Percentiles rank a stretch among this genome's conserved stretches.
Evolutionary conservation across 2,797 vertebrate species (phyloP).

Genomic region (Antennarius maculatus): DNA sequence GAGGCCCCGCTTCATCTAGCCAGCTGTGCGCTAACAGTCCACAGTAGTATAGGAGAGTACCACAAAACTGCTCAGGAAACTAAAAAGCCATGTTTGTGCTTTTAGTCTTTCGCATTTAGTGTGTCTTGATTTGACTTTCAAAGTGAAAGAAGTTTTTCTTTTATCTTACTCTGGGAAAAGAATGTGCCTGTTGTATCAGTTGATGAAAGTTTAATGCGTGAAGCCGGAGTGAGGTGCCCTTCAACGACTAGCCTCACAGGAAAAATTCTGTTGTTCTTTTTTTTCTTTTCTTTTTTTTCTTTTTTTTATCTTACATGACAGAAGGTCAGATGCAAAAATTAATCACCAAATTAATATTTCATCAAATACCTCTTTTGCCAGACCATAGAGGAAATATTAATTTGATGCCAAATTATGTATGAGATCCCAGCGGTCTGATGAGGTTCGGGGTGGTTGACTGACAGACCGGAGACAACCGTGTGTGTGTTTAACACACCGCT

Average conservation of each 20-base stretch:
- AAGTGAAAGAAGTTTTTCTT: slow-evolving; percentile 47
- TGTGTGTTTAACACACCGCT: slow-evolving; percentile 71
- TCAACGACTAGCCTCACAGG: slow-evolving; percentile 68
- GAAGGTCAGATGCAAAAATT: slow-evolving; percentile 77
- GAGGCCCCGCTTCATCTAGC: slow-evolving; percentile 44
- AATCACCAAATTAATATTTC: slow-evolving; percentile 78
- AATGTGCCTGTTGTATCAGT: slow-evolving; percentile 43
- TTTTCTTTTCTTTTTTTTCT: background rate
- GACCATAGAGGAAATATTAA: slow-evolving; percentile 70
- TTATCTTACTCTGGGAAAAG: slow-evolving; percentile 46
- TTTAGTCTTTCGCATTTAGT: slow-evolving; percentile 61
- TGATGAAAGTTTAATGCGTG: slow-evolving; percentile 67
- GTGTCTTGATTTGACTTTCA: slow-evolving; percentile 49
- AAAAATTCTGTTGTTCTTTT: slow-evolving; percentile 27
- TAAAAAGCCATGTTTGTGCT: slow-evolving; percentile 61
- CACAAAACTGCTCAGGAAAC: slow-evolving; percentile 37
- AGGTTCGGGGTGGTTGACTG: slow-evolving; percentile 63
- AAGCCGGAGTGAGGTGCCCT: slow-evolving; percentile 68
- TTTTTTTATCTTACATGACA: slow-evolving; percentile 67
- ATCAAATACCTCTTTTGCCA: slow-evolving; percentile 75
- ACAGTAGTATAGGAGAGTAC: slow-evolving; percentile 41
- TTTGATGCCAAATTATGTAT: slow-evolving; percentile 78
- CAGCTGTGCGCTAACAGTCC: slow-evolving; percentile 38
- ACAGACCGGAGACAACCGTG: slow-evolving; percentile 62
- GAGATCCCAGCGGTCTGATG: slow-evolving; percentile 66